Base-by-base conservation (phyloP, 2,113 vertebrate genomes). In the Falco punctatus region DNA sequence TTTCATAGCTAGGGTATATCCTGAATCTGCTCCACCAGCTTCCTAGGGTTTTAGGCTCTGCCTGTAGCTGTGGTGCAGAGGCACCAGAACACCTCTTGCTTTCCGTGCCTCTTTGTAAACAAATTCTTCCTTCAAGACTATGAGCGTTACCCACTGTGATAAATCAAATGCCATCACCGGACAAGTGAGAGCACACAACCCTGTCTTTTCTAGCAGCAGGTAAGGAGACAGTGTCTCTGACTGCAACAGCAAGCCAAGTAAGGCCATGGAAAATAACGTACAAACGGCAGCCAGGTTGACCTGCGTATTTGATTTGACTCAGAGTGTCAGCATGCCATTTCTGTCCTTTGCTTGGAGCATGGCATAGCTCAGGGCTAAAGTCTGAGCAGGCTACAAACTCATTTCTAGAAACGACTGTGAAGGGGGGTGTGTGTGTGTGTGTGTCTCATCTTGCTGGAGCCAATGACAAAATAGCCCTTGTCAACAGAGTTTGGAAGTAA, bases 141-240 rank as follows among this genome's bases (percentile, higher is more conserved):
- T 4, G 4, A 62, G 13, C 3, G 1, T 33, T 26, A 67, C 4
- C 24, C 4, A 1, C 33, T 33, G 33, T 4, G 38, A 79, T 30
- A 67, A 74, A 90, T 26, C 71, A 54, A 66, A 92, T 42, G 32
- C 18, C 32, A 32, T 42, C 74, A 27, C 26, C 2, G 49, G 15
- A 27, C 23, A 35, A 27, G 0, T 3, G 21, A 22, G n/a, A 84
- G 30, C 15, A 62, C 26, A 48, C 30, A 86, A 33, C 7, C 11
- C 18, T 51, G 52, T n/a, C 7, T 51, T 44, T 87, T 40, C 33
- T 28, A 62, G 33, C 38, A 90, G 82, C 46, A 70, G 58, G 88
- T 35, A n/a, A 69, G 58, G 71, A 82, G 33, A 40, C 7, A 55
- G 49, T 21, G 61, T 19, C n/a, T 73, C 67, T 66, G 35, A 52